Base-by-base conservation (phyloP, 2,888 invertebrate species). In the Cactoblastis cactorum region DNA sequence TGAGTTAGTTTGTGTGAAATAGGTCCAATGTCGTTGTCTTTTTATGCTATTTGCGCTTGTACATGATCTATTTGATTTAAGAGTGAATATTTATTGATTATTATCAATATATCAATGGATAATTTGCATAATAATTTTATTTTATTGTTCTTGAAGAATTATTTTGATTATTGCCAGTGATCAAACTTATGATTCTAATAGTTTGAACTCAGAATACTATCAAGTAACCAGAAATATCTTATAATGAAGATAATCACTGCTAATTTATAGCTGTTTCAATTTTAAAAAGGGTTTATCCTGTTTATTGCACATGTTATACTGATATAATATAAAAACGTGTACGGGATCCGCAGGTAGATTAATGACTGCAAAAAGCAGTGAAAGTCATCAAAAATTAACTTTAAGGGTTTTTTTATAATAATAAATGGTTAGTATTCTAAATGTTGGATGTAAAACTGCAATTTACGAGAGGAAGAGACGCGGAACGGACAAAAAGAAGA, bases 1-100 rank as follows among this genome's bases (percentile, higher is more conserved):
- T 38, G 19, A 50, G n/a, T n/a, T n/a, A 37, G 4, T 6, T 28
- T 2, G 5, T 28, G 2, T 12, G 12, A 17, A 2, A 38, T 50
- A 53, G 51, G 49, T 55, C 51, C 47, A 33, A 39, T 50, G 39
- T 55, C 55, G 53, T 51, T 55, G 55, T 51, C n/a, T 43, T 50
- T 22, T 34, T 45, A 22, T 24, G 9, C 17, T 50, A 47, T 43
- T 43, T 47, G 47, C 45, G 50, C 43, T 35, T 15, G 3, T 35
- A 35, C 3, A 5, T 9, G 9, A 28, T 28, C 28, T 9, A 9
- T 28, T 1, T 28, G 28, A 1, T 28, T 2, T 22, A 22, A 22
- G 5, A 22, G 28, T 28, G 28, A 28, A 28, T 5, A 22, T 28
- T 28, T 28, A 9, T 28, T 22, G 6, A 6, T 22, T 22, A 22